A percentile compares a stretch with the other conserved stretches of the same genome.
These are phyloP conservation scores for Papilio polytes DNA, from an alignment of 1,140 invertebrate species.

Conservation along the genomic window DNA sequence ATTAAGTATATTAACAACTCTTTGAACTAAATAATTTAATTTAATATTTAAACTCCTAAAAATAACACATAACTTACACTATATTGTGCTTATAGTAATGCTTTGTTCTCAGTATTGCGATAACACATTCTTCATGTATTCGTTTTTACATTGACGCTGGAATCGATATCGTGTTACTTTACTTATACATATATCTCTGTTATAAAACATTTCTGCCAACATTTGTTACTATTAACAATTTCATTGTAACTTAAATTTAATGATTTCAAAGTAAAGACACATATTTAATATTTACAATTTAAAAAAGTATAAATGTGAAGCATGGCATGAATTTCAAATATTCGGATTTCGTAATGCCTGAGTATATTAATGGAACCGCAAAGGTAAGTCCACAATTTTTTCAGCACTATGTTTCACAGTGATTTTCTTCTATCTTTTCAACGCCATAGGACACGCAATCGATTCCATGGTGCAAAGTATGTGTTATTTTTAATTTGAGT, in stretches of 20 bases:
- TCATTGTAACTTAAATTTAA: background rate
- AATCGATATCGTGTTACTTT: slow-evolving; percentile 73
- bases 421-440: slow-evolving; percentile 44
- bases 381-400: slow-evolving; percentile 70
- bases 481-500: slow-evolving; percentile 58
- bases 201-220: slow-evolving; percentile 1
- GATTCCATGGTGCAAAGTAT: slow-evolving; percentile 73
- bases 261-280: background rate
- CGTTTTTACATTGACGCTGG: slow-evolving; percentile 58
- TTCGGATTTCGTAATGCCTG: slow-evolving; percentile 39
- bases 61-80: slow-evolving; percentile 35
- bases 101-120: background rate
- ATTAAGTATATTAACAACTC: slow-evolving; percentile 66
- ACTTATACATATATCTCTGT: slow-evolving; percentile 37
- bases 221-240: slow-evolving; percentile 25
- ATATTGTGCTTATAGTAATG: background rate
- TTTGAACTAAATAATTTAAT: slow-evolving; percentile 37
- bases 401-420: slow-evolving; percentile 49
- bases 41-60: slow-evolving; percentile 30
- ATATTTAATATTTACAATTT: slow-evolving; percentile 1
- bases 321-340: slow-evolving; percentile 59
- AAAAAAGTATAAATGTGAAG: slow-evolving; percentile 42
- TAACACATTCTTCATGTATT: background rate
- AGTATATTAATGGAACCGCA: slow-evolving; percentile 44
- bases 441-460: slow-evolving; percentile 62